phyloP scores from a whole-genome alignment of 2,797 vertebrate genomes.

The Anguilla anguilla region DNA sequence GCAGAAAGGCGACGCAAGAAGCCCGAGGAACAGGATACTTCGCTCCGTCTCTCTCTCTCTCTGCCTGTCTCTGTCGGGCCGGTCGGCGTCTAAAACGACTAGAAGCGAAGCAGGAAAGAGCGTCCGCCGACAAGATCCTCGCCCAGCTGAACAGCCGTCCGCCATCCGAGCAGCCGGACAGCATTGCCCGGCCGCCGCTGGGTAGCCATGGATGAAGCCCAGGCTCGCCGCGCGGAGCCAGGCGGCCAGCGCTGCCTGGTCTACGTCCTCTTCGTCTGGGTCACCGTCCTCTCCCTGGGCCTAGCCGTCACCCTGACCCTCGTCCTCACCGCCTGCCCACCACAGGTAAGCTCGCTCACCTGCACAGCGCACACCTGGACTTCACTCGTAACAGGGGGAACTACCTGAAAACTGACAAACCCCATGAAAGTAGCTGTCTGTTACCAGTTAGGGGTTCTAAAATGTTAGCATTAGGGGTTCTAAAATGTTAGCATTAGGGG shows the following conservation, averaged over 20 bases:
- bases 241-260: slow-evolving; percentile 43
- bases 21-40: slow-evolving; percentile 47
- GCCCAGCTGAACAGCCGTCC: background rate
- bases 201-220: background rate
- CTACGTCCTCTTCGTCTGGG: slow-evolving; percentile 65
- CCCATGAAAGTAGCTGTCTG: background rate
- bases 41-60: slow-evolving; percentile 33
- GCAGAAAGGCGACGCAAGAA: slow-evolving; percentile 67
- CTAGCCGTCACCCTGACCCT: slow-evolving; percentile 54
- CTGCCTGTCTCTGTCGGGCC: slow-evolving; percentile 40
- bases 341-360: slow-evolving; percentile 55
- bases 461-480: too few species aligned
- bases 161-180: background rate
- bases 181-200: background rate
- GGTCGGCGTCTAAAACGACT: background rate
- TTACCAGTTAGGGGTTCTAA: background rate
- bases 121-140: background rate
- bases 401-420: background rate
- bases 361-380: background rate
- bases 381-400: background rate
- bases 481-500: too few species aligned
- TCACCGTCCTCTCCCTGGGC: slow-evolving; percentile 59
- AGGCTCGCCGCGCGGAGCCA: background rate
- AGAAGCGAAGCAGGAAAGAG: too few species aligned
- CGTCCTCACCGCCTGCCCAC: slow-evolving; percentile 55